Conservation (phyloP, 2,888 invertebrate species). For the Lutraria lutraria region DNA sequence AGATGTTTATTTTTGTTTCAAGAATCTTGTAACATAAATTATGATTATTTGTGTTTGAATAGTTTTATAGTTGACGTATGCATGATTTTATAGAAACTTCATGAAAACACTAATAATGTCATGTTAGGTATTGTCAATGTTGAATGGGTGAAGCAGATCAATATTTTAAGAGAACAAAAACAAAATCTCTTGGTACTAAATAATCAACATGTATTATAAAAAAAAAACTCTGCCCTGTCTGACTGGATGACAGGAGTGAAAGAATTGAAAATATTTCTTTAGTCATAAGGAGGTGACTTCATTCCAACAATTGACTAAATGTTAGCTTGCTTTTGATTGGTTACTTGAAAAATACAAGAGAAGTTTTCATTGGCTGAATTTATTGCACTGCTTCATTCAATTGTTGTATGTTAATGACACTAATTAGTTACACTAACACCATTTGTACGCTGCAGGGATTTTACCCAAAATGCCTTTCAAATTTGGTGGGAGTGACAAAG, state of each 20-base stretch:
- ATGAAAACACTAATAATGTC: conserved; percentile 17
- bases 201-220: too few species aligned
- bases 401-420: conserved; percentile 33
- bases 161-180: background rate
- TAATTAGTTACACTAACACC: conserved; percentile 62
- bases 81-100: background rate
- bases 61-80: background rate
- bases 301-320: background rate
- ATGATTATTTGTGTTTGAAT: background rate
- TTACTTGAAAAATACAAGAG: background rate
- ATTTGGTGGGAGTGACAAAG: conserved; percentile 72
- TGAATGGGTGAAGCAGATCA: background rate
- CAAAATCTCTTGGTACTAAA: too few species aligned
- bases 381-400: conserved; percentile 28
- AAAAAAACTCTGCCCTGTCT: too few species aligned
- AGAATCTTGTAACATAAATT: too few species aligned
- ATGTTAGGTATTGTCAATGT: conserved; percentile 14
- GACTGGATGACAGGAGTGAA: too few species aligned
- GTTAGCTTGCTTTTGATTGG: background rate
- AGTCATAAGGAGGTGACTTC: too few species aligned
- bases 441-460: conserved; percentile 76
- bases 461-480: conserved; percentile 81
- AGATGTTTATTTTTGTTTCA: too few species aligned
- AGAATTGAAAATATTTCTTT: too few species aligned
- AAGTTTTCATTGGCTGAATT: background rate